These are phyloP conservation scores for Isichthys henryi DNA, from an alignment of 2,113 vertebrate species.

Conservation along the genomic window DNA sequence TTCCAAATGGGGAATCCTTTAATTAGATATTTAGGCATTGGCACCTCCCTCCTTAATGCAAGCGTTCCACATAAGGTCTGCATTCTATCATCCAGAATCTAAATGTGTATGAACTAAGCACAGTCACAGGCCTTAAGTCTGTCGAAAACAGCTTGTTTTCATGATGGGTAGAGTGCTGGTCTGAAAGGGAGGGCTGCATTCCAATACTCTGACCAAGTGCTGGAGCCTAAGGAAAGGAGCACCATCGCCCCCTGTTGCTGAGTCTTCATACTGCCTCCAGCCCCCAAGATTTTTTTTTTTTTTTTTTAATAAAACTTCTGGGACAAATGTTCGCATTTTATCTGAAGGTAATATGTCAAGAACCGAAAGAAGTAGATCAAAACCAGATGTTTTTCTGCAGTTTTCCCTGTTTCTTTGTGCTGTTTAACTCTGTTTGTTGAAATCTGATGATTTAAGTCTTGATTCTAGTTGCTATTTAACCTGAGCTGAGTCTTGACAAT, in stretches of 20 bases:
- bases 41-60: neutral
- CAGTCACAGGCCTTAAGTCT: conserved; percentile 3
- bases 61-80: neutral
- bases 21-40: neutral
- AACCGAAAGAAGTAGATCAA: neutral
- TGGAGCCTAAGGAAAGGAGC: neutral
- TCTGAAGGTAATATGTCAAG: neutral
- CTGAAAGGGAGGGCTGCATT: conserved; percentile 15
- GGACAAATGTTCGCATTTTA: neutral
- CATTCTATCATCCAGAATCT: neutral
- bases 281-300: neutral
- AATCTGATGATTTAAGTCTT: neutral
- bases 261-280: conserved; percentile 17
- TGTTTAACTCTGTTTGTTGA: neutral
- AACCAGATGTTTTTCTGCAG: neutral
- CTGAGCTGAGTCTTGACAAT: neutral
- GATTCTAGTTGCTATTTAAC: neutral
- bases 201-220: neutral
- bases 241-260: conserved; percentile 42
- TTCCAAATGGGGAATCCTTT: neutral
- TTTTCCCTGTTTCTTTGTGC: neutral
- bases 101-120: neutral
- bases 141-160: conserved; percentile 18
- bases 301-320: too few relatives aligned
- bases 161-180: conserved; percentile 13